Conservation (phyloP, 1,140 invertebrate genomes). For the Drosophila tani region DNA sequence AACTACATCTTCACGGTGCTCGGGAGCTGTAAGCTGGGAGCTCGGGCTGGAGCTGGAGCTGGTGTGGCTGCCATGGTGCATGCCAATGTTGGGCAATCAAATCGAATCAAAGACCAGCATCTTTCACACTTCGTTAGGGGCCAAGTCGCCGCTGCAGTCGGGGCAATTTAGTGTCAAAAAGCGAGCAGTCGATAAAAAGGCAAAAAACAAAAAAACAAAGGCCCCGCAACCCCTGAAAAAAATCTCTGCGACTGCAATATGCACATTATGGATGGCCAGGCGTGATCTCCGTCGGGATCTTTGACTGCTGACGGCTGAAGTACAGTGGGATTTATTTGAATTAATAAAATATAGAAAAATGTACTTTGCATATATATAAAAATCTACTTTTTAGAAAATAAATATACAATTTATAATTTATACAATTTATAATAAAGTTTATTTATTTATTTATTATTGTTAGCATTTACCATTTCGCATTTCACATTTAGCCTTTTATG, state of each 20-base stretch:
- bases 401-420: too few relatives aligned
- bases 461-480: too few relatives aligned
- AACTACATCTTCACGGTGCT: conserved; percentile 80
- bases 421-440: too few relatives aligned
- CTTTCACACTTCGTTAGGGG: conserved; percentile 82
- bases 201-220: conserved; percentile 13
- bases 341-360: background rate
- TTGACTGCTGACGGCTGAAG: conserved; percentile 14
- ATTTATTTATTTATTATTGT: too few relatives aligned
- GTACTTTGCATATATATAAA: too few relatives aligned
- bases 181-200: conserved; percentile 63
- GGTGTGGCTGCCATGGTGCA: conserved; percentile 57
- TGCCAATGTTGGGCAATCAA: conserved; percentile 76
- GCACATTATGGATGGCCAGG: conserved; percentile 70
- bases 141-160: conserved; percentile 49
- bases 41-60: conserved; percentile 39
- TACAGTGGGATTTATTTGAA: background rate
- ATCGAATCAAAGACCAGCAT: conserved; percentile 73
- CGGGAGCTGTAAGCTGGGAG: conserved; percentile 1
- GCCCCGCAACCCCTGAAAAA: conserved; percentile 22
- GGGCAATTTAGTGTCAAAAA: conserved; percentile 80
- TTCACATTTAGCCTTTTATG: too few relatives aligned
- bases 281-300: conserved; percentile 44
- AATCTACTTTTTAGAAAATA: too few relatives aligned
- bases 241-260: conserved; percentile 56